Evolutionary conservation across 1,140 invertebrate genomes (phyloP).

Genomic region (Eciton burchellii): DNA sequence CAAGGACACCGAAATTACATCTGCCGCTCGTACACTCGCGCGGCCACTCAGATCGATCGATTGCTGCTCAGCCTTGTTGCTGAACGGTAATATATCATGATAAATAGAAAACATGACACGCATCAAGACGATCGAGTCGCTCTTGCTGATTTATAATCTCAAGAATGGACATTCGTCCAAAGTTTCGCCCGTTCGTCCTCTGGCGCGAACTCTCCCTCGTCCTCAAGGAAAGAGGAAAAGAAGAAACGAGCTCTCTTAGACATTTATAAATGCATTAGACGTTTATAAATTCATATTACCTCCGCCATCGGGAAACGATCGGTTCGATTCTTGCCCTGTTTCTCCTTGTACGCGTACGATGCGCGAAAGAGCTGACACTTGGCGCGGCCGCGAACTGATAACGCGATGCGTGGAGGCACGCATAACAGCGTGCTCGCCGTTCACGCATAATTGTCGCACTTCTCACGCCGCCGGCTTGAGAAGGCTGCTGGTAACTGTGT

Average conservation of each 20-base stretch:
- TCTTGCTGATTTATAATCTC: neutral
- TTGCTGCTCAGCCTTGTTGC: neutral
- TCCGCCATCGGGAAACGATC: neutral
- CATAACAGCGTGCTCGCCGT: slow-evolving; percentile 34
- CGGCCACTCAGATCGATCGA: neutral
- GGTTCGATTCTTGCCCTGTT: neutral
- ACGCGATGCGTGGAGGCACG: slow-evolving; percentile 34
- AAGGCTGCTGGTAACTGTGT: slow-evolving; percentile 82
- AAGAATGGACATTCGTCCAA: neutral
- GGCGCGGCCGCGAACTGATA: slow-evolving; percentile 4
- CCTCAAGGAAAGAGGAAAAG: neutral
- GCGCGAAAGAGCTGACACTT: slow-evolving; percentile 32
- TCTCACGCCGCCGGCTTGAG: slow-evolving; percentile 54
- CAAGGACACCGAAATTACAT: neutral
- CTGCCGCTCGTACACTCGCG: neutral
- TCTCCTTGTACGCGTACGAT: neutral
- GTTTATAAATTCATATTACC: slow-evolving; percentile 13
- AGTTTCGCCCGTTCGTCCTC: neutral
- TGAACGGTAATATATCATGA: neutral
- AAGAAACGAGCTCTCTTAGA: neutral
- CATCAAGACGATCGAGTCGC: neutral
- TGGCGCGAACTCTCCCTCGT: too few relatives aligned
- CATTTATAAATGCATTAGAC: neutral
- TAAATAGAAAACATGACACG: too few relatives aligned
- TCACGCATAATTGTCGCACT: slow-evolving; percentile 65